These are phyloP conservation scores for Podarcis raffonei DNA, from an alignment of 2,113 vertebrate genomes.

Conservation along the genomic window DNA sequence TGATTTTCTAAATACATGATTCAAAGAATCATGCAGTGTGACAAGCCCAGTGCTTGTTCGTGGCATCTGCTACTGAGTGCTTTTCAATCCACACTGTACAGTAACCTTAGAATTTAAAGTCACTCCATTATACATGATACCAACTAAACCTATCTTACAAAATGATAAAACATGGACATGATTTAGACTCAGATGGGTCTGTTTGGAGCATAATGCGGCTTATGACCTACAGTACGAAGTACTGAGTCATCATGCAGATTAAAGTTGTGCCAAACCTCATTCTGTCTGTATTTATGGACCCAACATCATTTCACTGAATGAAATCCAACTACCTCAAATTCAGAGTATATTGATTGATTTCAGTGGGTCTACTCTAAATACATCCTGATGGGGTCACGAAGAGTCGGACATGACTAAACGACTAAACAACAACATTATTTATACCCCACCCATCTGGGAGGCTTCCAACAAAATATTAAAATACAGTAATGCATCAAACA, in stretches of 20 bases:
- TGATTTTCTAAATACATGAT: neutral
- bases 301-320: neutral
- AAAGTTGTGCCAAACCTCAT: neutral
- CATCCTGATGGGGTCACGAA: too few relatives aligned
- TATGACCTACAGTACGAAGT: neutral
- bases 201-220: neutral
- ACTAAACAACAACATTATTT: too few relatives aligned
- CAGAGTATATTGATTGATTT: too few relatives aligned
- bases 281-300: neutral
- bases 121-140: neutral
- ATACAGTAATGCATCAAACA: too few relatives aligned
- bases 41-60: neutral
- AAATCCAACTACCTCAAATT: too few relatives aligned
- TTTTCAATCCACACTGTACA: neutral
- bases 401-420: too few relatives aligned
- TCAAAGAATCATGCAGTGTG: neutral
- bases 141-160: neutral
- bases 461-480: too few relatives aligned
- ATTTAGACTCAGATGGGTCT: neutral
- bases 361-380: too few relatives aligned
- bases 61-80: neutral
- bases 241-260: neutral
- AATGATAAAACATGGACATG: neutral
- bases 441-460: too few relatives aligned
- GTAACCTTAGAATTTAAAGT: neutral